A percentile compares a stretch with the other conserved stretches of the same genome.
These are phyloP conservation scores for Cyrtorhinus lividipennis DNA, from an alignment of 1,140 invertebrate genomes.

Conservation along the genomic window DNA sequence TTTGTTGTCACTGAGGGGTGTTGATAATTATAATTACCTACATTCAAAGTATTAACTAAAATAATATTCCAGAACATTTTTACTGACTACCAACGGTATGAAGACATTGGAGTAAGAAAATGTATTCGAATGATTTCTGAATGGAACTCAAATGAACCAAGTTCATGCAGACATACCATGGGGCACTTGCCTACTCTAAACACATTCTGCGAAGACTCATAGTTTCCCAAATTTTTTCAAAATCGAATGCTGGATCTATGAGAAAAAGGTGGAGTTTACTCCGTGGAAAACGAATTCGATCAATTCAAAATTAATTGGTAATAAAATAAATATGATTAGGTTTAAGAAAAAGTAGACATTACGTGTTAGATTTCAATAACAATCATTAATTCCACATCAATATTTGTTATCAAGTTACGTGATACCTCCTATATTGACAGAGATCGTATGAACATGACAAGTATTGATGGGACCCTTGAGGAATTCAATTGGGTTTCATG, in stretches of 20 bases:
- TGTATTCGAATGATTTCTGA: background rate
- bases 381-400: constrained; percentile 21
- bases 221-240: constrained; percentile 9
- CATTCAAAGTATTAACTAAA: background rate
- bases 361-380: constrained; percentile 16
- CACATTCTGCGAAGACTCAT: background rate
- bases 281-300: constrained; percentile 21
- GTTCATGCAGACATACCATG: constrained; percentile 6
- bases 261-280: constrained; percentile 28
- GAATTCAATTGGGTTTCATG: constrained; percentile 21
- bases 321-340: too few species aligned
- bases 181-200: background rate
- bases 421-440: constrained; percentile 18
- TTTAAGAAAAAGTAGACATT: constrained; percentile 16
- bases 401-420: constrained; percentile 17
- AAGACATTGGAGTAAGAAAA: background rate
- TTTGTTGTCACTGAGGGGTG: constrained; percentile 4
- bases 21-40: background rate
- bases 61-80: too few species aligned
- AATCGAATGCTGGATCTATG: constrained; percentile 1
- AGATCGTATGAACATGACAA: constrained; percentile 16
- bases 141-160: background rate
- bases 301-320: constrained; percentile 14
- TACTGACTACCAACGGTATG: background rate
- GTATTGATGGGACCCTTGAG: constrained; percentile 15